Conservation (phyloP, 1,140 invertebrate genomes). For the Augochlora pura region DNA sequence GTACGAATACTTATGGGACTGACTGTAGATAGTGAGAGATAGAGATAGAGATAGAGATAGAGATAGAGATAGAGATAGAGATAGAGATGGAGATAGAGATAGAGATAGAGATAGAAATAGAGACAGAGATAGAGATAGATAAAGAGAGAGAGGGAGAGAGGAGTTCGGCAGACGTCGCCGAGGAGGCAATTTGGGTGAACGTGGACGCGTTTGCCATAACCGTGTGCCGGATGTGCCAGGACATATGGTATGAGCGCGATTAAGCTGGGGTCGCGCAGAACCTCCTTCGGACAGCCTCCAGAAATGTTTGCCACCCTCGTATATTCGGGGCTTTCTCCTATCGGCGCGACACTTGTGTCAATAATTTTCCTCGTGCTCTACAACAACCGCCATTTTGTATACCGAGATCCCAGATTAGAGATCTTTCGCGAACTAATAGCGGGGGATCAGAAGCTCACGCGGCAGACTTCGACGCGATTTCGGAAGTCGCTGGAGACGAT, state of each 20-base stretch:
- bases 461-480: too few species aligned
- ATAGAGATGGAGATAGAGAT: too few species aligned
- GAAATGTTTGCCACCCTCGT: conserved; percentile 19
- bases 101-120: too few species aligned
- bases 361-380: neutral
- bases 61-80: too few species aligned
- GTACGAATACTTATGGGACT: too few species aligned
- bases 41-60: too few species aligned
- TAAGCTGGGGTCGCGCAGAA: conserved; percentile 52
- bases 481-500: too few species aligned
- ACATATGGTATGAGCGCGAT: conserved; percentile 61
- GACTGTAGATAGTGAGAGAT: too few species aligned
- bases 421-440: neutral
- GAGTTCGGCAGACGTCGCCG: neutral
- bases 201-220: conserved; percentile 52
- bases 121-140: too few species aligned
- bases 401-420: neutral
- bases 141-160: too few species aligned
- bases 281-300: conserved; percentile 23
- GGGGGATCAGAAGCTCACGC: neutral
- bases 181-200: conserved; percentile 51
- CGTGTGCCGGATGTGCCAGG: conserved; percentile 51
- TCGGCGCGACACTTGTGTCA: conserved; percentile 9
- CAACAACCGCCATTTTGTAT: neutral
- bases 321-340: conserved; percentile 1